These are phyloP conservation scores for Plodia interpunctella DNA, from an alignment of 1,140 invertebrate genomes.

Conservation along the genomic window DNA sequence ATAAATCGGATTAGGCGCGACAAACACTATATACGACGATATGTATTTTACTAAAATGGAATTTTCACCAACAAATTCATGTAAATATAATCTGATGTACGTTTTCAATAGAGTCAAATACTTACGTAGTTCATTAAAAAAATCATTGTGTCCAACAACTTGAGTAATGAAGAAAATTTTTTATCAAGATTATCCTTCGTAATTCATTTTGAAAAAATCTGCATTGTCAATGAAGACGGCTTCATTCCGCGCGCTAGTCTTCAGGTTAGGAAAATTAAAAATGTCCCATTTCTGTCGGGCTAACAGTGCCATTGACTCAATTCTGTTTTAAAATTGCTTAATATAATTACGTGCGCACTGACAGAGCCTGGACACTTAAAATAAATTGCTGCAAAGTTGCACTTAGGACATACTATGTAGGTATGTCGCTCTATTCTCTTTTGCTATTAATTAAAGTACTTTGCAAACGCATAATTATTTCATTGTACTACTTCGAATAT, in stretches of 20 bases:
- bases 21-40: not conserved
- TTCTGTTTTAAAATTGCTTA: slow-evolving; percentile 7
- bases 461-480: not conserved
- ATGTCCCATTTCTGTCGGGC: not conserved
- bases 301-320: not conserved
- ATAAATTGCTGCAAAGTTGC: not conserved
- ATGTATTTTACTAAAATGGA: too few relatives aligned
- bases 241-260: not conserved
- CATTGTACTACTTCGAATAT: too few relatives aligned
- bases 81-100: too few relatives aligned
- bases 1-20: not conserved
- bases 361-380: not conserved
- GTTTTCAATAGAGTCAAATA: too few relatives aligned
- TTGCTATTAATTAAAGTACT: not conserved
- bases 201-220: not conserved
- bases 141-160: too few relatives aligned
- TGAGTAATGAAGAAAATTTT: too few relatives aligned
- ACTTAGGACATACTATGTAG: not conserved
- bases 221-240: not conserved
- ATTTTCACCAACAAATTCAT: too few relatives aligned
- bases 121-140: too few relatives aligned
- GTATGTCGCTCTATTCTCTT: not conserved
- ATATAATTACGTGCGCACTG: not conserved
- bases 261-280: not conserved
- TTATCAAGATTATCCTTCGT: too few relatives aligned